Evolutionary conservation across 2,888 invertebrate genomes (phyloP).

Genomic region (Prosapia bicincta): DNA sequence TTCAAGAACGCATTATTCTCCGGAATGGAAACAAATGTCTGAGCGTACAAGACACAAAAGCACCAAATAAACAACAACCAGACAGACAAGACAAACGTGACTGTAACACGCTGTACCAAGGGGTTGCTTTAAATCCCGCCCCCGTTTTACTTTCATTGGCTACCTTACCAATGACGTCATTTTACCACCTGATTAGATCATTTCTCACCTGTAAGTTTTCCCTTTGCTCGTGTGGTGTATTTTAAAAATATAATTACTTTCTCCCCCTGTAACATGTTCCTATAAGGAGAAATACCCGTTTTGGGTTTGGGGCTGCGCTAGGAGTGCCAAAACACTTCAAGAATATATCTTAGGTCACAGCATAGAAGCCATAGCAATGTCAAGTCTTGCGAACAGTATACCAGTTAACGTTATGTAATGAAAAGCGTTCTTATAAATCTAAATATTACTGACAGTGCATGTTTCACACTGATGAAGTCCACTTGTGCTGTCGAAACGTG

Average conservation of each 20-base stretch:
- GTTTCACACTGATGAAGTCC: too few relatives aligned
- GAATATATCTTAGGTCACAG: too few relatives aligned
- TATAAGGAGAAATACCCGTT: too few relatives aligned
- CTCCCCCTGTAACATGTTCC: background rate
- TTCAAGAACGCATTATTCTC: too few relatives aligned
- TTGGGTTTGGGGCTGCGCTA: too few relatives aligned
- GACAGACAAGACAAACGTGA: background rate
- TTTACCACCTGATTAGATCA: background rate
- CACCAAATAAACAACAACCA: background rate
- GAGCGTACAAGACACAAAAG: background rate
- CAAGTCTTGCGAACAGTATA: too few relatives aligned
- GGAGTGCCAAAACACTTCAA: too few relatives aligned
- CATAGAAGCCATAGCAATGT: too few relatives aligned
- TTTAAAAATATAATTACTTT: background rate
- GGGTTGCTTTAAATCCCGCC: background rate
- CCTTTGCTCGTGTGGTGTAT: background rate
- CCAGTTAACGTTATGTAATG: too few relatives aligned
- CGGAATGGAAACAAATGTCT: background rate
- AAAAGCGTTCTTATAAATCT: too few relatives aligned
- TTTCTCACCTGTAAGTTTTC: background rate
- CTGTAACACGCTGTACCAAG: background rate
- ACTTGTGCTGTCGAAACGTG: too few relatives aligned
- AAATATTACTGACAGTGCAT: too few relatives aligned
- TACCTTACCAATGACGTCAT: background rate
- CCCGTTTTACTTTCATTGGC: background rate